Percentiles rank a stretch among this genome's conserved stretches.
Evolutionary conservation across 2,888 invertebrate genomes (phyloP).

Genomic region (Drepana falcataria): DNA sequence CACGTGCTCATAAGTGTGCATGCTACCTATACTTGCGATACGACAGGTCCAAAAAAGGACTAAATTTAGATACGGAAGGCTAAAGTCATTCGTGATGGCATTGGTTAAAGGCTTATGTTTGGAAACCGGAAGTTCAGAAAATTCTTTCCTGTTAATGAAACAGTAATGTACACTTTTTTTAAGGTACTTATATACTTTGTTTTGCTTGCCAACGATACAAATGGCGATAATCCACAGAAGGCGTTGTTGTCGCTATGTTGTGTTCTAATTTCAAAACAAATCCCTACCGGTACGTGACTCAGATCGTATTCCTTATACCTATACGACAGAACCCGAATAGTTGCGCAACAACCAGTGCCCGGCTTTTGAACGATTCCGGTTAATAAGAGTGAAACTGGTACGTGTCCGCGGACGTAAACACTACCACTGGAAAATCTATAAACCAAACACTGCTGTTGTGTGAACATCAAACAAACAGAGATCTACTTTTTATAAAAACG

Average conservation of each 20-base stretch:
- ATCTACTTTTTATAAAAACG: conserved; percentile 2
- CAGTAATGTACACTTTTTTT: too few relatives aligned
- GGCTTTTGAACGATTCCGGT: conserved; percentile 37
- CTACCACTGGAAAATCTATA: conserved; percentile 20
- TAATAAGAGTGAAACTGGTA: conserved; percentile 63
- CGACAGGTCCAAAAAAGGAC: background rate
- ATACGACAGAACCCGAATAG: conserved; percentile 60
- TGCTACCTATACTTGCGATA: too few relatives aligned
- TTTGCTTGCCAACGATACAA: conserved; percentile 24
- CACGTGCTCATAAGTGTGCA: too few relatives aligned
- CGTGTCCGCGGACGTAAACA: conserved; percentile 30
- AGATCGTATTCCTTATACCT: conserved; percentile 64
- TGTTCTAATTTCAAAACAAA: conserved; percentile 77
- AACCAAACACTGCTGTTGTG: background rate
- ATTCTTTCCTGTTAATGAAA: too few relatives aligned
- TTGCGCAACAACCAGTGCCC: conserved; percentile 44
- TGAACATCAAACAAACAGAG: background rate
- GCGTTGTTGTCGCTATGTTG: conserved; percentile 59
- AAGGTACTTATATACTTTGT: background rate
- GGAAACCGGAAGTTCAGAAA: background rate
- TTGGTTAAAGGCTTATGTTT: background rate
- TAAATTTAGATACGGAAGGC: background rate
- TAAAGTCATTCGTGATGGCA: background rate
- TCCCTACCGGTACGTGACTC: conserved; percentile 73
- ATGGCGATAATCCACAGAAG: conserved; percentile 67